Evolutionary conservation across 2,888 invertebrate genomes (phyloP).

Genomic region (Sesia apiformis): DNA sequence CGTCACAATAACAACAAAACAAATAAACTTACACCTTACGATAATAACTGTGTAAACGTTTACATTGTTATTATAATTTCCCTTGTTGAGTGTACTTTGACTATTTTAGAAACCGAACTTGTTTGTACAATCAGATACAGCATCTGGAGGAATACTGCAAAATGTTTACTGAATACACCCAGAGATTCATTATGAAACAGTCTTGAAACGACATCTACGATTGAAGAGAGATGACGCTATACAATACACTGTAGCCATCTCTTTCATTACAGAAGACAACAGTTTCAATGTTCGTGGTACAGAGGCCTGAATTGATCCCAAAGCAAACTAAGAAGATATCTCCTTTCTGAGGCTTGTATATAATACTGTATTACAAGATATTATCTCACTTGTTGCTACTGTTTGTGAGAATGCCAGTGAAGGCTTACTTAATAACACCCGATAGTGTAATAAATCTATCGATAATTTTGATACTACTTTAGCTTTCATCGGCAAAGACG

Average conservation of each 20-base stretch:
- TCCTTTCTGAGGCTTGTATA: not conserved
- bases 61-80: constrained; percentile 9
- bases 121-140: constrained; percentile 15
- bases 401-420: constrained; percentile 9
- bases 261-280: not conserved
- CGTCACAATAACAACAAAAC: not conserved
- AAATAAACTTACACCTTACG: constrained; percentile 8
- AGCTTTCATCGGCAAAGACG: not conserved
- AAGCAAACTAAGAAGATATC: constrained; percentile 33
- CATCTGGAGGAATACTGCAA: constrained; percentile 28
- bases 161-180: constrained; percentile 25
- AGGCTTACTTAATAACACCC: not conserved
- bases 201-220: not conserved
- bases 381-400: constrained; percentile 11
- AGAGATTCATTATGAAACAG: not conserved
- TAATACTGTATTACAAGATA: not conserved
- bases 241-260: not conserved
- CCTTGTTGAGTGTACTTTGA: constrained; percentile 5
- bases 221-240: not conserved
- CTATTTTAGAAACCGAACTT: constrained; percentile 4
- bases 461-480: not conserved
- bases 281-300: not conserved
- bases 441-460: not conserved
- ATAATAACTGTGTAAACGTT: constrained; percentile 8
- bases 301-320: constrained; percentile 19